Evolutionary conservation across 2,888 invertebrate species (phyloP), one percentile per base, ranked within the genome.

Genomic region (Apodemia hepburni): DNA sequence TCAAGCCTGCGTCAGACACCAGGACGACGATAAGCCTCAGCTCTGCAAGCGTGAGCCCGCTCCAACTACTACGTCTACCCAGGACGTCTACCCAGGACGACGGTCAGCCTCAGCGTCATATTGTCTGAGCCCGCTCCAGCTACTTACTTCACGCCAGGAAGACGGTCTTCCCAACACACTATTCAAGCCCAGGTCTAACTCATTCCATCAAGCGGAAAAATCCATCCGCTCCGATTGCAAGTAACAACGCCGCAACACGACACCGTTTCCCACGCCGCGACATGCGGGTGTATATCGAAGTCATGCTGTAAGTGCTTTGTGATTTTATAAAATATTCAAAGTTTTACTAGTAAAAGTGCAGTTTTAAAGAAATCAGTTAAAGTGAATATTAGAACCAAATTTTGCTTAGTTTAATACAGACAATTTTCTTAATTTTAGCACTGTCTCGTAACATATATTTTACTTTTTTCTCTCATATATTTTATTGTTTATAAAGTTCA

Each of bases 401-500:
- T n/a, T 47, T 6, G n/a, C 15, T 47, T n/a, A 47, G n/a, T 47
- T 47, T 47, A n/a, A 47, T 47, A 47, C 3, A n/a, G 3, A 17
- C 47, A n/a, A 17, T 47, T 47, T 47, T 47, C 47, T 47, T 47
- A 47, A 47, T 47, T 47, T 47, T 47, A n/a, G 2, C 2, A 35
- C 35, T 35, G 35, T 35, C 35, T 35, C 11, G 9, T 35, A 35
- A 35, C 8, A 35, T 9, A 35, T 9, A 35, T 35, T 35, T 35
- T 35, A 35, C 11, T 35, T 35, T 9, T 35, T 9, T 11, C 35
- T 35, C 9, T 47, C 3, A n/a, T 47, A 47, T 47, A 47, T 47
- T 47, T 47, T n/a, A n/a, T n/a, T n/a, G n/a, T 47, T n/a, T 47
- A 47, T 17, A n/a, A 47, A 47, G 47, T 47, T 47, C 47, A 47